Base-by-base conservation (phyloP, 2,888 invertebrate genomes). In the Arge pagana region DNA sequence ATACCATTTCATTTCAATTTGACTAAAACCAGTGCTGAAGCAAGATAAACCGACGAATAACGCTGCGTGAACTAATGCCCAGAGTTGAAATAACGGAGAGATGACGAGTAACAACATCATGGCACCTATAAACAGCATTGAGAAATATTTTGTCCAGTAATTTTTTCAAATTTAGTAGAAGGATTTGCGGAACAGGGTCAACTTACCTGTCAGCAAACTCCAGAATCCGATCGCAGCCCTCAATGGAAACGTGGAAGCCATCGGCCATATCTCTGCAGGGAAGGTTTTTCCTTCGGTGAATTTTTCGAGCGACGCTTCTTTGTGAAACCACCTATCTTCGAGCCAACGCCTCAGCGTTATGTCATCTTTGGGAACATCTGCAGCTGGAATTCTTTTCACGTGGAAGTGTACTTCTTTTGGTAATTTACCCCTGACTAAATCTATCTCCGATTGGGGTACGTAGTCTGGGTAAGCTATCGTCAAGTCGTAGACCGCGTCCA, bases 401-500 rank as follows among this genome's bases (percentile, higher is more conserved):
- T 87, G 83, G 70, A 92, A 88, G 71, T 89, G 87, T 8, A 93
- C 87, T 68, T 88, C 83, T 56, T 81, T 81, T 0, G 93, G 93
- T 65, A 89, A 82, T 50, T 80, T 80, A 6, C 93, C 93, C 13
- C 78, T 77, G 5, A 89, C 66, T 39, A 93, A 76, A 65, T 89
- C 86, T 16, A 82, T 71, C 74, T 94, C 93, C 16, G 84, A 86
- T 72, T 90, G 89, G 0, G 91, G 89, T 24, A 87, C 77, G 10
- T 82, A 82, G 57, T 83, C 83, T 4, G 91, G 91, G 75, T 93
- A 94, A 0, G 86, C 89, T n/a, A 94, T 82, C 0, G 93, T 91
- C 58, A 93, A 81, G 72, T 94, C 93, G 73, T 93, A 92, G n/a
- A 94, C 81, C 1, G 90, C 87, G 55, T 85, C 83, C 45, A 93